Evolutionary conservation across 2,113 vertebrate genomes (phyloP), one percentile per base, ranked within the genome.

Genomic region (Crotalus horridus): DNA sequence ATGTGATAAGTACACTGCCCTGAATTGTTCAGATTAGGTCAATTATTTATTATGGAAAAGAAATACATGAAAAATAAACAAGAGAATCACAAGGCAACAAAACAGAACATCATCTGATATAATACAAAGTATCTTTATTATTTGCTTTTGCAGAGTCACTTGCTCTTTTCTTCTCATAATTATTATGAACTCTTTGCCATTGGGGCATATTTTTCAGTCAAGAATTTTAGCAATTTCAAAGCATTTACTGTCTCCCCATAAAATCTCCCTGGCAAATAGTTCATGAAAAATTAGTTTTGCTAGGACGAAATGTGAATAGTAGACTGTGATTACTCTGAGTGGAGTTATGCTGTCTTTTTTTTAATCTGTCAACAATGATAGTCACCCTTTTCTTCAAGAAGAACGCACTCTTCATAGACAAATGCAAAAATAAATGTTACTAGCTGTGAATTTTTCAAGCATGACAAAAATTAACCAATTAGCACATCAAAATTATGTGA

Each of bases 331-430:
- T 46, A 59, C 20, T 46, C 23, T 56, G 87, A 93, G 55, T 3
- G 3, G 26, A 26, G 93, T 46, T 1, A 10, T 11, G 29, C 10
- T 46, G 48, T 8, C 46, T 17, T 29, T 81, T 3, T 29, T 69
- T 20, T 55, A 20, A 8, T 0, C 0, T 8, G 51, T 3, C 21
- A 88, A 85, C 0, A 43, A 21, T n/a, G 0, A 6, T 0, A 39
- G 33, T 74, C 1, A 5, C 0, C 0, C 48, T 85, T 88, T 33
- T 88, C 23, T 53, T 15, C 3, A 43, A 74, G 2, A 88, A 6
- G 0, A 26, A 0, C 53, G 56, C 2, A 12, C 13, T 74, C 33
- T 46, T 89, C 48, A 17, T 1, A 20, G 26, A 90, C 55, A 58
- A 39, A 88, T 3, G 6, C 13, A 51, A 74, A 88, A 88, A 54